These are phyloP conservation scores for Ichneumoninae sp. DNA, from an alignment of 2,888 invertebrate species.

Conservation along the genomic window DNA sequence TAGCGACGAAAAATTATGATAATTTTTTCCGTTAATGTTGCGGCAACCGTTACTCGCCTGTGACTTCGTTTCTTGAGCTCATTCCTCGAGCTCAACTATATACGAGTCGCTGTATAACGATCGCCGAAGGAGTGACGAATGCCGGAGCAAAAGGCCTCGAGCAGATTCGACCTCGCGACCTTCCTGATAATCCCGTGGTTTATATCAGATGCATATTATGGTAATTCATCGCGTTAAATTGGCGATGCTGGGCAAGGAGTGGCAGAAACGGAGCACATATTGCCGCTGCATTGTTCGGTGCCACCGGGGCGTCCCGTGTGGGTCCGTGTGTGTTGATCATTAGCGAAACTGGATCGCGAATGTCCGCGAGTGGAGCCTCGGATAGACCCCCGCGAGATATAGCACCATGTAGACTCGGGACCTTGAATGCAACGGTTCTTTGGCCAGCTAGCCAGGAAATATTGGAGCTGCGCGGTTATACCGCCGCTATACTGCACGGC, in stretches of 20 bases:
- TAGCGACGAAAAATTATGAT: too few species aligned
- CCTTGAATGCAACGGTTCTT: constrained; percentile 67
- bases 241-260: constrained; percentile 60
- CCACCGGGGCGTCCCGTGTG: constrained; percentile 18
- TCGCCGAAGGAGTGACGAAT: not conserved
- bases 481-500: constrained; percentile 15
- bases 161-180: constrained; percentile 22
- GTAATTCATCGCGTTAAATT: constrained; percentile 49
- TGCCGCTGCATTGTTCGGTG: constrained; percentile 59
- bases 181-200: constrained; percentile 5
- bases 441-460: constrained; percentile 62
- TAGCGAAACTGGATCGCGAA: constrained; percentile 64
- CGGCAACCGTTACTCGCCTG: too few species aligned
- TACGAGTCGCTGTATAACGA: too few species aligned
- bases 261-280: constrained; percentile 59
- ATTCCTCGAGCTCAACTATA: too few species aligned
- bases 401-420: constrained; percentile 39
- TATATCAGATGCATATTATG: constrained; percentile 56
- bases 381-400: constrained; percentile 47
- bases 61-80: too few species aligned
- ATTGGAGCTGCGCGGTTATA: constrained; percentile 47
- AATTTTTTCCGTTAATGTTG: too few species aligned
- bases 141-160: not conserved
- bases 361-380: constrained; percentile 48
- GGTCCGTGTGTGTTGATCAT: constrained; percentile 47